Base-by-base conservation (phyloP, 2,888 invertebrate species). In the Strigamia maritima region DNA sequence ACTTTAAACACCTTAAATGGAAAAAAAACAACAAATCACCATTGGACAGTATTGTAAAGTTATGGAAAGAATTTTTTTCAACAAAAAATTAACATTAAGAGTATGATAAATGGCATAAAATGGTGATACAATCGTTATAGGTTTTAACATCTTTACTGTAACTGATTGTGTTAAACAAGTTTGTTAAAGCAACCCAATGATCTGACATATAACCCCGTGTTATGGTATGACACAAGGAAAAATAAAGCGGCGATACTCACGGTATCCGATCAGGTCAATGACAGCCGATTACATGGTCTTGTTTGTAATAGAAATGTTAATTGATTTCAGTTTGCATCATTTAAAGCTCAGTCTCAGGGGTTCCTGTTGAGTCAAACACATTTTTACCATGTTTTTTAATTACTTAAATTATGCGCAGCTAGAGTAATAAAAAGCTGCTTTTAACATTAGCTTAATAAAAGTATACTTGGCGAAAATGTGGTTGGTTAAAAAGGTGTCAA, bases 81-180 rank as follows among this genome's bases (percentile, higher is more conserved):
- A 24, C 7, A 60, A 8, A 65, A 65, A 65, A 65, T 65, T 65
- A 65, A 65, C 26, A 26, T 26, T 65, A 19, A 65, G 65, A 65
- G 65, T 65, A 65, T 65, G 65, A 65, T 14, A 4, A 16, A 26
- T 16, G 28, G 16, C 65, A 65, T 65, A 14, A 65, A 65, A 65
- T 65, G 65, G 65, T 65, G 65, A 65, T 65, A 28, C 65, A 65
- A 65, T 65, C 65, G 65, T 65, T 65, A 65, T 65, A 65, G 65
- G 24, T 65, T 31, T 26, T 65, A 65, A 65, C 65, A 65, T 16
- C 65, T 26, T 26, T 26, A 65, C 65, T 65, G 65, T 65, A 65
- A 65, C 65, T 49, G 49, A 65, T 65, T 65, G 65, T 65, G 65
- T 65, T 65, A 65, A 65, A 65, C 65, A 65, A 65, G 65, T 65